A percentile compares a stretch with the other conserved stretches of the same genome.
These are phyloP conservation scores for Andrena flavipes DNA, from an alignment of 2,888 invertebrate genomes.

Conservation along the genomic window DNA sequence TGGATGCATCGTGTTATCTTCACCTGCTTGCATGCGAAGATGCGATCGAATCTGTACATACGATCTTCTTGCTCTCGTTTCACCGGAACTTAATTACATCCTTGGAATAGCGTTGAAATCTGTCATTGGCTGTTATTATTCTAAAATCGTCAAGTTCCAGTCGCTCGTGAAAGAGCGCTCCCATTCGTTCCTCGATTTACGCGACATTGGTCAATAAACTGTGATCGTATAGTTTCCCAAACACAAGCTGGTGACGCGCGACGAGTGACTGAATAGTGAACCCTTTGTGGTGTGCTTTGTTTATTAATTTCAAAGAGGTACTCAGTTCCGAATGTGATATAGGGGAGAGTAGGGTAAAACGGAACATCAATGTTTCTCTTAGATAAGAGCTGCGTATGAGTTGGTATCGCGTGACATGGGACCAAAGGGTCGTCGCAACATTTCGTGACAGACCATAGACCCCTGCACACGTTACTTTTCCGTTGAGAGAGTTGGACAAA, in stretches of 20 bases:
- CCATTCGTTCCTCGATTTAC: background rate
- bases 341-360: no score
- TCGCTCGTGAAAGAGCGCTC: background rate
- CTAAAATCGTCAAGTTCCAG: background rate
- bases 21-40: conserved; percentile 11
- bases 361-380: no score
- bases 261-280: no score
- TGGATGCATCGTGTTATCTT: conserved; percentile 1
- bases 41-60: conserved; percentile 5
- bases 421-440: no score
- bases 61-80: background rate
- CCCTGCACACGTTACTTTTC: no score
- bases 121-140: conserved; percentile 1
- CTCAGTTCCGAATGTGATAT: no score
- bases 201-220: background rate
- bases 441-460: no score
- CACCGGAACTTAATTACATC: conserved; percentile 5
- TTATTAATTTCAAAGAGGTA: no score
- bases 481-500: no score
- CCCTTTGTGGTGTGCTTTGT: no score
- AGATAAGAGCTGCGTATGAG: no score
- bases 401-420: no score
- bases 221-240: background rate
- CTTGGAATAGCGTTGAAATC: background rate
- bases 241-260: background rate